Evolutionary conservation across 2,888 invertebrate genomes (phyloP).

Genomic region (Drosophila greeni): DNA sequence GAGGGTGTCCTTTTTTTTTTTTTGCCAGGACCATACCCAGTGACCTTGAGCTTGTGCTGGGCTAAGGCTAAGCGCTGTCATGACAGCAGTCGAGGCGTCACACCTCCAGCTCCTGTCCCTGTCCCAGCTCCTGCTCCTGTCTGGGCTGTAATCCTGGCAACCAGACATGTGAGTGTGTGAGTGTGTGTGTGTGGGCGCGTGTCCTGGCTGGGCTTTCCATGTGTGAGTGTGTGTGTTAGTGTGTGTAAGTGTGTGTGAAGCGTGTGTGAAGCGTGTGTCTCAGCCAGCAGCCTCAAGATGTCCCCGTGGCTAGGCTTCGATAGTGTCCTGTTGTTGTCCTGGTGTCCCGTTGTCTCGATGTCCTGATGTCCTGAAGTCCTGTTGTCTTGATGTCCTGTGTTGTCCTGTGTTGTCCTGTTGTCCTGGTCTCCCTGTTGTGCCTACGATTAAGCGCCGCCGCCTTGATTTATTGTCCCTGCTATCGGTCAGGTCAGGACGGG

Average conservation of each 20-base stretch:
- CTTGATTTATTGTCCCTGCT: slow-evolving; percentile 30
- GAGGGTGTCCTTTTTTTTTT: slow-evolving; percentile 19
- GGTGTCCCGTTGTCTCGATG: too few species aligned
- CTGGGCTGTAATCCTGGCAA: slow-evolving; percentile 50
- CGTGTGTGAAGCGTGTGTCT: slow-evolving; percentile 1
- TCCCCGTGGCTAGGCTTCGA: not conserved
- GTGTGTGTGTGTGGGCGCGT: slow-evolving; percentile 26
- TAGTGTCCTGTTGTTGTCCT: too few species aligned
- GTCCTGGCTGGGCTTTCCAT: slow-evolving; percentile 21
- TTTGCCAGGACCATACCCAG: slow-evolving; percentile 29
- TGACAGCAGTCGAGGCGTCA: slow-evolving; percentile 54
- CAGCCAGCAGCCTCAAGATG: slow-evolving; percentile 13
- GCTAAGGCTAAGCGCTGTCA: slow-evolving; percentile 56
- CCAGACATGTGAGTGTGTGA: slow-evolving; percentile 33
- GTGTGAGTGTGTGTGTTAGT: not conserved
- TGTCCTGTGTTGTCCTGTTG: too few species aligned
- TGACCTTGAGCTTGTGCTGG: slow-evolving; percentile 59
- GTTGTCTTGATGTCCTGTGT: too few species aligned
- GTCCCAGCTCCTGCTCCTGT: not conserved
- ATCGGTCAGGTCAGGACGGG: slow-evolving; percentile 16
- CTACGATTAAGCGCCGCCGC: slow-evolving; percentile 19
- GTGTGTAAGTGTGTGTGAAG: not conserved
- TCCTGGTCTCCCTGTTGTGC: too few species aligned
- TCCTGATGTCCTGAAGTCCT: too few species aligned
- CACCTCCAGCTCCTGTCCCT: not conserved